Percentiles rank a stretch among this genome's conserved stretches.
These are phyloP conservation scores for Meta bourneti DNA, from an alignment of 2,888 invertebrate species.

Conservation along the genomic window DNA sequence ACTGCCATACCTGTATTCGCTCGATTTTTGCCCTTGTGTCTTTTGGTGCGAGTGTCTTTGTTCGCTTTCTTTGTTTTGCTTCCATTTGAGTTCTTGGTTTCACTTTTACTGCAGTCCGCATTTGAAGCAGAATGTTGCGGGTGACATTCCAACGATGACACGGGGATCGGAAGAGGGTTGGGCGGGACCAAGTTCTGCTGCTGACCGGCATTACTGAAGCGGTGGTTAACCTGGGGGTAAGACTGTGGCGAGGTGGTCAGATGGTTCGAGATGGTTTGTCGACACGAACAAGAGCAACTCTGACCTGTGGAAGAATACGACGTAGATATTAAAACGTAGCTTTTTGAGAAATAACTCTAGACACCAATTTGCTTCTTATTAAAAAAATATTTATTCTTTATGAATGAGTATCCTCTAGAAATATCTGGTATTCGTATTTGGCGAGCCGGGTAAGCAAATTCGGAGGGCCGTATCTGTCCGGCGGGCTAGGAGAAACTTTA, in stretches of 20 bases:
- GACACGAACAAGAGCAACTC: constrained; percentile 58
- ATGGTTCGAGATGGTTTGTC: constrained; percentile 25
- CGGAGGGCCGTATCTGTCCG: no score
- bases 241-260: background rate
- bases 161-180: background rate
- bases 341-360: no score
- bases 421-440: no score
- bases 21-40: constrained; percentile 53
- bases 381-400: no score
- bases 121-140: background rate
- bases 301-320: constrained; percentile 10
- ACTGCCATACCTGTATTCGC: constrained; percentile 48
- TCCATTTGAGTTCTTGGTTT: constrained; percentile 3
- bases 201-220: background rate
- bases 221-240: background rate
- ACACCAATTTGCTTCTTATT: no score
- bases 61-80: constrained; percentile 48
- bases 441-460: no score
- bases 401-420: no score
- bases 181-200: constrained; percentile 8
- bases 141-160: background rate
- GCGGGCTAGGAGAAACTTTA: no score
- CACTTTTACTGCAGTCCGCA: background rate
- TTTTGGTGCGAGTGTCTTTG: constrained; percentile 23
- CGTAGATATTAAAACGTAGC: no score